These are phyloP conservation scores for Eurystomus glaucurus DNA, from an alignment of 2,797 vertebrate genomes.

Conservation along the genomic window DNA sequence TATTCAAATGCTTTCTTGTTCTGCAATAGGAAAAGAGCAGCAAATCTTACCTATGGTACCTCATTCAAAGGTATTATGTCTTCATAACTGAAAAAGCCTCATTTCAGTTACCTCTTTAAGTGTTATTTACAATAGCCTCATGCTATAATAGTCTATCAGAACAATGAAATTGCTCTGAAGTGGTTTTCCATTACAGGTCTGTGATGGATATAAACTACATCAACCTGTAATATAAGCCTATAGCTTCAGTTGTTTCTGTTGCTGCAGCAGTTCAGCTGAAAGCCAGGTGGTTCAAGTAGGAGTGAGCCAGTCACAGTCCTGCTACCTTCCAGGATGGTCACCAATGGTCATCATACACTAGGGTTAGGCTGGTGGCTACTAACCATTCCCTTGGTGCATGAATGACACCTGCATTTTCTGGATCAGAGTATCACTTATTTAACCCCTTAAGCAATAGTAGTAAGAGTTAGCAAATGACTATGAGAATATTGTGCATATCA, in stretches of 20 bases:
- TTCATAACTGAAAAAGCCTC: slow-evolving; percentile 11
- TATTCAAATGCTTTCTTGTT: slow-evolving; percentile 11
- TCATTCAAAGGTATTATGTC: neutral
- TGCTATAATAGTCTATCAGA: neutral
- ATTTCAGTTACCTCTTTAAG: slow-evolving; percentile 1
- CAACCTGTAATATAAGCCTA: neutral
- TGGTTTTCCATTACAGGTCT: neutral
- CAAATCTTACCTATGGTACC: neutral
- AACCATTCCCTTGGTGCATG: neutral
- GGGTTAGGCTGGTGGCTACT: neutral
- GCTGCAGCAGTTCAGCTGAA: neutral
- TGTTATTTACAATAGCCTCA: neutral
- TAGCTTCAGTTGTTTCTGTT: neutral
- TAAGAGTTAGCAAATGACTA: neutral
- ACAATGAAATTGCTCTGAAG: neutral
- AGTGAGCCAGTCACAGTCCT: neutral
- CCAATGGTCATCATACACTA: neutral
- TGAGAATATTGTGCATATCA: neutral
- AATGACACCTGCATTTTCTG: neutral
- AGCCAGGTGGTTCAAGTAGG: neutral
- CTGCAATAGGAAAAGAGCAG: neutral
- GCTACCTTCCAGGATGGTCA: neutral
- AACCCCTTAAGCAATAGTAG: neutral
- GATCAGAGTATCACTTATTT: neutral
- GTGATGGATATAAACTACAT: neutral